These are phyloP conservation scores for Cataglyphis cursor DNA, from an alignment of 2,888 invertebrate genomes.

Conservation along the genomic window DNA sequence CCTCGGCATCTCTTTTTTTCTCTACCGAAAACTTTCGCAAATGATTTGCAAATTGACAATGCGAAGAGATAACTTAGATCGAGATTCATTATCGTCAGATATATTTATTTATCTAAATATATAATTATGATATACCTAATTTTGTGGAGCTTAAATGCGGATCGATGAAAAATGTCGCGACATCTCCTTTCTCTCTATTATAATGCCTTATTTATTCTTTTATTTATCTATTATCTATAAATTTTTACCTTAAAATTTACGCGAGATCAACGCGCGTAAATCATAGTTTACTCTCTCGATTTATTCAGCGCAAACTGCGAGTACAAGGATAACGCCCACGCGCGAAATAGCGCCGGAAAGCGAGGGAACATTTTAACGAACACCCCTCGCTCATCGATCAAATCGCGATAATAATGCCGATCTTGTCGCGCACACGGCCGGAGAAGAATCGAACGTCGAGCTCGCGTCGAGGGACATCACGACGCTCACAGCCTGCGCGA, in stretches of 20 bases:
- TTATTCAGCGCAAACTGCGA: conserved; percentile 22
- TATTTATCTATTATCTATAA: not conserved
- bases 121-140: not conserved
- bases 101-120: not conserved
- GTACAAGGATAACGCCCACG: conserved; percentile 35
- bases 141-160: not conserved
- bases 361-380: conserved; percentile 71
- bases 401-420: conserved; percentile 75
- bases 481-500: conserved; percentile 58
- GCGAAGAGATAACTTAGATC: not conserved
- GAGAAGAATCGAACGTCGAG: conserved; percentile 61
- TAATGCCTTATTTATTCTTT: not conserved
- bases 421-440: conserved; percentile 77
- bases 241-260: not conserved
- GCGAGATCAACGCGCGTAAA: not conserved
- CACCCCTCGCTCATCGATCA: conserved; percentile 80
- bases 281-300: conserved; percentile 15
- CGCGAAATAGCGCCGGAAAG: conserved; percentile 46
- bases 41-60: not conserved
- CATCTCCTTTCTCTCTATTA: not conserved
- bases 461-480: conserved; percentile 61
- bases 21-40: conserved; percentile 17
- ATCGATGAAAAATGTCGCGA: not conserved
- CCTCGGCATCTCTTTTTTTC: conserved; percentile 79
- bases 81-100: not conserved